Conservation (phyloP, 2,113 vertebrate genomes). For the Pseudorhombus dupliciocellatus region DNA sequence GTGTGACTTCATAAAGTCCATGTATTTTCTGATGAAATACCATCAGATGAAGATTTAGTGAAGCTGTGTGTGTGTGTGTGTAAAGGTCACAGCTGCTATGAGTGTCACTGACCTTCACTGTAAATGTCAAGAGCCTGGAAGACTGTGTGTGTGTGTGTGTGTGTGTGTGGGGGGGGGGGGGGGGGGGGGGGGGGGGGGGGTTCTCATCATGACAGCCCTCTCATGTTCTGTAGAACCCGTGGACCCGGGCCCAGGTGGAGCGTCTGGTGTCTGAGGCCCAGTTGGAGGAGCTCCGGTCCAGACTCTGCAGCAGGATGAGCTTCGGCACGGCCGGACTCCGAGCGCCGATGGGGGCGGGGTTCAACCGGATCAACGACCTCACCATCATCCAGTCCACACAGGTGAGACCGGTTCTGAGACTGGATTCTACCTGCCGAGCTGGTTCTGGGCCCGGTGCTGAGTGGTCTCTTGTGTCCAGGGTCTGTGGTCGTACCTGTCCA, state of each 20-base stretch:
- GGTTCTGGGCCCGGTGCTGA: neutral
- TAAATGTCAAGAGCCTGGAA: constrained; percentile 56
- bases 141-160: neutral
- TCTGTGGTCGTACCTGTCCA: constrained; percentile 88
- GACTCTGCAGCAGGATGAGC: constrained; percentile 87
- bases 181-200: neutral
- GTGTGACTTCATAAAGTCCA: too few relatives aligned
- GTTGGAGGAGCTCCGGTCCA: constrained; percentile 82
- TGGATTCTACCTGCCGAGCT: too few relatives aligned
- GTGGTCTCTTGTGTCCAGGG: constrained; percentile 80
- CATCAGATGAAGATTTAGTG: too few relatives aligned
- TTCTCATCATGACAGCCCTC: neutral
- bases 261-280: constrained; percentile 78
- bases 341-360: constrained; percentile 93
- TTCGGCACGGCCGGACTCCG: constrained; percentile 94
- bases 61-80: too few relatives aligned
- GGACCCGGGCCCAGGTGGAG: constrained; percentile 88
- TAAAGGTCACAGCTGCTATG: constrained; percentile 40
- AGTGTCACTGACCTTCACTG: constrained; percentile 34
- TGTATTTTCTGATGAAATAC: too few relatives aligned
- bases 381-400: constrained; percentile 95
- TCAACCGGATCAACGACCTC: constrained; percentile 95
- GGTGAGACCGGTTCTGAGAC: constrained; percentile 68
- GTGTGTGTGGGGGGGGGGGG: neutral
- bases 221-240: constrained; percentile 82